Conservation (phyloP, 2,113 vertebrate genomes). For the Columbina picui region DNA sequence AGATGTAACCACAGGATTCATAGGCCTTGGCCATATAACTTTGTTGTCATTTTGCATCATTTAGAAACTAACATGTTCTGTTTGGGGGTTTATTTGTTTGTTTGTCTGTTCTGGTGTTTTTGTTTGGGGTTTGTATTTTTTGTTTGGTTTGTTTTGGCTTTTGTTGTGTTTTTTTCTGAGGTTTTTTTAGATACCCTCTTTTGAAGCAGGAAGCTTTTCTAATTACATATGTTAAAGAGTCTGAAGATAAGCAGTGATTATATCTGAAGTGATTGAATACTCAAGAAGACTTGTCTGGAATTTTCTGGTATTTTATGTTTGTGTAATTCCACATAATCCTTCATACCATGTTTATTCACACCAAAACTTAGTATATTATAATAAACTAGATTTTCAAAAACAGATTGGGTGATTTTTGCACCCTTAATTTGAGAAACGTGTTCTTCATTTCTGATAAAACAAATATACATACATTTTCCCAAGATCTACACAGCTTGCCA, state of each 20-base stretch:
- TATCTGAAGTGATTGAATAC: background rate
- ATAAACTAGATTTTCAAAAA: background rate
- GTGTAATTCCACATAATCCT: background rate
- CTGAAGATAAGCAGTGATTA: background rate
- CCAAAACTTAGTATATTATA: background rate
- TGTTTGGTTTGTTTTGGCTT: background rate
- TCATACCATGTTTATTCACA: background rate
- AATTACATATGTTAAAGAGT: background rate
- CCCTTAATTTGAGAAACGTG: background rate
- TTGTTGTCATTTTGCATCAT: background rate
- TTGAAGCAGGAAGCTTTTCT: background rate
- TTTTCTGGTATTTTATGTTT: background rate
- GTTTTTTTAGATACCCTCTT: background rate
- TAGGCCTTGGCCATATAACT: background rate
- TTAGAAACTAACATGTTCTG: background rate
- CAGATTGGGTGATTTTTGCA: background rate
- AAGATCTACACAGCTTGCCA: too few species aligned
- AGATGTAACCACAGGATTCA: background rate
- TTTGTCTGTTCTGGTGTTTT: background rate
- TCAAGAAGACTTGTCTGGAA: background rate
- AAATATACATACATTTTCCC: background rate
- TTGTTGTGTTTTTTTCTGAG: background rate
- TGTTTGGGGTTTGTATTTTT: background rate
- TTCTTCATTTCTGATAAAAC: background rate
- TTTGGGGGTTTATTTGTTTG: background rate